These are phyloP conservation scores for Alectura lathami DNA, from an alignment of 2,113 vertebrate genomes.

Conservation along the genomic window DNA sequence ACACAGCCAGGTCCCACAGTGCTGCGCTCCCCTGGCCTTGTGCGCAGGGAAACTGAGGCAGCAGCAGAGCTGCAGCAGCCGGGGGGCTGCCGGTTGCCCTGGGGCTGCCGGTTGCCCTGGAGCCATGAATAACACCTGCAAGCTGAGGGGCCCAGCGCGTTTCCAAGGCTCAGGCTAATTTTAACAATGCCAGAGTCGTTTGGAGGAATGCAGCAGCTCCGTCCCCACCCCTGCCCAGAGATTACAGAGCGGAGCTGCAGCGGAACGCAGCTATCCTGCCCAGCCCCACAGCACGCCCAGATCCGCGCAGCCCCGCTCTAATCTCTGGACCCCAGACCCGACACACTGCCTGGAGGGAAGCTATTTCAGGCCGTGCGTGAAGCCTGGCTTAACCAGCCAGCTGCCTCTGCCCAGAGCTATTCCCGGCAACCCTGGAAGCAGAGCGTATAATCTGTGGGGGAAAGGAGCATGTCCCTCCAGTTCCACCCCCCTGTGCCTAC, in stretches of 20 bases:
- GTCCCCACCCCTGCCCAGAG: not conserved
- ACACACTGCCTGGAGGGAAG: not conserved
- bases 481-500: not conserved
- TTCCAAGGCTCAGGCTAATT: not conserved
- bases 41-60: not conserved
- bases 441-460: conserved; percentile 13
- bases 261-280: fast-evolving
- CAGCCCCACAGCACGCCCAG: not conserved
- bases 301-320: not conserved
- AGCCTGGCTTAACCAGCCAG: not conserved
- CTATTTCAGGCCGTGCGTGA: conserved; percentile 1
- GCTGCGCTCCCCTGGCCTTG: not conserved
- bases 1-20: fast-evolving
- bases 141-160: not conserved
- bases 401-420: conserved; percentile 25
- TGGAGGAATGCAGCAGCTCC: not conserved
- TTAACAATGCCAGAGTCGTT: not conserved
- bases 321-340: not conserved
- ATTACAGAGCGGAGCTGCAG: not conserved
- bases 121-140: not conserved
- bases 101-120: not conserved
- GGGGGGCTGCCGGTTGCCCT: not conserved
- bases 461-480: not conserved
- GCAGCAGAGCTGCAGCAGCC: not conserved
- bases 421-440: conserved; percentile 22